Percentiles rank a stretch among this genome's conserved stretches.
Evolutionary conservation across 1,140 invertebrate species (phyloP).

Genomic region (Daktulosphaira vitifoliae): DNA sequence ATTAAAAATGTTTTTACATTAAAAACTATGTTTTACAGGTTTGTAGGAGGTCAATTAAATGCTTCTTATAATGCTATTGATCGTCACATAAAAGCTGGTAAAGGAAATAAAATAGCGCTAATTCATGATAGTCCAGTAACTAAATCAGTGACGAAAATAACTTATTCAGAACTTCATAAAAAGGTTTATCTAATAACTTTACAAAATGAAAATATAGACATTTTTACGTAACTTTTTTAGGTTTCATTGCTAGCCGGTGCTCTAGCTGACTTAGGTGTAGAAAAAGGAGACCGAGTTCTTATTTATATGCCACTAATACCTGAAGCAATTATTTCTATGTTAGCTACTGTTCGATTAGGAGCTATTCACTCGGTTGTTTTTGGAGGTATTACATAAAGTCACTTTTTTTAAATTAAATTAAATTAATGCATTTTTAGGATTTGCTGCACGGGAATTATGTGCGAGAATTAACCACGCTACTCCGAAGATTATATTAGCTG

Average conservation of each 20-base stretch:
- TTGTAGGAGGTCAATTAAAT: slow-evolving; percentile 80
- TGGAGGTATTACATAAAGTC: slow-evolving; percentile 52
- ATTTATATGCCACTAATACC: slow-evolving; percentile 90
- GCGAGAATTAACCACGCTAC: slow-evolving; percentile 76
- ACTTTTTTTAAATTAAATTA: background rate
- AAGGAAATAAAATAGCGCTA: slow-evolving; percentile 67
- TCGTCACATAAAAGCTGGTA: slow-evolving; percentile 70
- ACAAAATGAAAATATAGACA: background rate
- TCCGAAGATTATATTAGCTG: slow-evolving; percentile 79
- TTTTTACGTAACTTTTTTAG: no score
- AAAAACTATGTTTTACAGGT: slow-evolving; percentile 51
- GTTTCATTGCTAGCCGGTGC: slow-evolving; percentile 69
- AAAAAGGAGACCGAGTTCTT: slow-evolving; percentile 65
- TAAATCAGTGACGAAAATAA: slow-evolving; percentile 60
- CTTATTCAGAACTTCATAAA: slow-evolving; percentile 69
- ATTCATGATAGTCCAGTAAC: slow-evolving; percentile 86
- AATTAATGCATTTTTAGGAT: slow-evolving; percentile 42
- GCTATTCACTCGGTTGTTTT: slow-evolving; percentile 83
- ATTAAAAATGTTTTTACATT: background rate
- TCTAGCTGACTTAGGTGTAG: slow-evolving; percentile 60
- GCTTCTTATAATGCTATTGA: slow-evolving; percentile 90
- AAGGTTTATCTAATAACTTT: no score
- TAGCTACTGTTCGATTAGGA: slow-evolving; percentile 70
- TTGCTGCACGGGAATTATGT: slow-evolving; percentile 77
- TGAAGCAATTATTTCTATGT: slow-evolving; percentile 75